Evolutionary conservation across 2,797 vertebrate species (phyloP).

Genomic region (Pterois miles): DNA sequence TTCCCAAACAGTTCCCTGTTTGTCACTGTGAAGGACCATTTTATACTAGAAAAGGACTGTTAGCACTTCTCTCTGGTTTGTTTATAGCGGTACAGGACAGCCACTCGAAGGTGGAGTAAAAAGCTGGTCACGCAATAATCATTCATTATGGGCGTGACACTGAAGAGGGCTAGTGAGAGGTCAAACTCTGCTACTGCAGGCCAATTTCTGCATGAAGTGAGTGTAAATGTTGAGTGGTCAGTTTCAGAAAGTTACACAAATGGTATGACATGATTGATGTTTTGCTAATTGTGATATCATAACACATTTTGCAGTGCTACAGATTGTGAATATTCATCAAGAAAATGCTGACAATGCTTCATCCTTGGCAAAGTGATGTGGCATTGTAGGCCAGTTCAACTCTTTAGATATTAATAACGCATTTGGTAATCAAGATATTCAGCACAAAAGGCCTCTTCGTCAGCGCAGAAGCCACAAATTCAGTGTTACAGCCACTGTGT

Average conservation of each 20-base stretch:
- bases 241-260: background rate
- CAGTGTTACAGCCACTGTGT: conserved; percentile 70
- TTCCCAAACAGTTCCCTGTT: too few relatives aligned
- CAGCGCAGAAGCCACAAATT: conserved; percentile 46
- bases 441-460: conserved; percentile 32
- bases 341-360: background rate
- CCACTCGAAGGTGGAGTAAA: background rate
- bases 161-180: background rate
- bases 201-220: background rate
- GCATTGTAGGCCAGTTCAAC: background rate
- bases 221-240: background rate
- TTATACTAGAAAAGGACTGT: background rate
- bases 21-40: too few relatives aligned
- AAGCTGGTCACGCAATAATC: background rate
- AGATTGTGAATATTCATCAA: background rate
- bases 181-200: background rate
- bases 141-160: background rate
- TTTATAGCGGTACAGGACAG: too few relatives aligned
- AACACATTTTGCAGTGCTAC: background rate
- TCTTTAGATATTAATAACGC: conserved; percentile 30
- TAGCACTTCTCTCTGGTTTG: too few relatives aligned
- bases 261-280: background rate
- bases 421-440: conserved; percentile 28
- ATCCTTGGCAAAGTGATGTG: background rate
- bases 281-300: background rate